These are phyloP conservation scores for Apodemia duryi DNA, from an alignment of 2,888 invertebrate genomes.

Conservation along the genomic window DNA sequence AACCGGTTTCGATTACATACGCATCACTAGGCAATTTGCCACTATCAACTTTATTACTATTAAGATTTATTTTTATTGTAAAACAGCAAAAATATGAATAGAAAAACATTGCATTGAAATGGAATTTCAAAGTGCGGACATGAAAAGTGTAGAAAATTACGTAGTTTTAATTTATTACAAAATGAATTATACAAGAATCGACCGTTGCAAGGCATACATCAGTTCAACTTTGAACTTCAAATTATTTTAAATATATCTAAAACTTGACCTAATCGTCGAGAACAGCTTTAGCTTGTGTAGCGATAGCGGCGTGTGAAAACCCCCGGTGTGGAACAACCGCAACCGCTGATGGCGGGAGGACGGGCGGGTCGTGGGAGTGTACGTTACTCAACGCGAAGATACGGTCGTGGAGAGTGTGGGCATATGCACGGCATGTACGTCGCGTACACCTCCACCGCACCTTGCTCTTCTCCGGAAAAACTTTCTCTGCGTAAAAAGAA, in stretches of 20 bases:
- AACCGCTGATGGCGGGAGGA: constrained; percentile 34
- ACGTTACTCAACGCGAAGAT: constrained; percentile 73
- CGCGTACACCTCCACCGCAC: constrained; percentile 76
- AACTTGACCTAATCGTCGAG: constrained; percentile 49
- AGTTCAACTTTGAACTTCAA: constrained; percentile 6
- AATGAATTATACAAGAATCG: background rate
- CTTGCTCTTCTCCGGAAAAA: constrained; percentile 73
- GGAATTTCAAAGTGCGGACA: no score
- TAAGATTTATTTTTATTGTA: no score
- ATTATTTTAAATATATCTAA: background rate
- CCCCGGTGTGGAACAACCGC: constrained; percentile 37
- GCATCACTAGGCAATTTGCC: no score
- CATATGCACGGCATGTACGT: constrained; percentile 73
- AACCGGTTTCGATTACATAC: no score
- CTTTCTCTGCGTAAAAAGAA: constrained; percentile 76
- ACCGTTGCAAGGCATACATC: background rate
- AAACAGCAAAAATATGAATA: no score
- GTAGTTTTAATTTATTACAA: no score
- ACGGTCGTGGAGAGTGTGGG: constrained; percentile 71
- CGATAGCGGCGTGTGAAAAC: constrained; percentile 39
- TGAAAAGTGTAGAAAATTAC: no score
- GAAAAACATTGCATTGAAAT: no score
- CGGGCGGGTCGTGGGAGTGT: constrained; percentile 69
- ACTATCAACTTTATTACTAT: no score
- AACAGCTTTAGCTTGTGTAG: constrained; percentile 53